These are phyloP conservation scores for Oryzaephilus surinamensis DNA, from an alignment of 1,140 invertebrate genomes.

Conservation along the genomic window DNA sequence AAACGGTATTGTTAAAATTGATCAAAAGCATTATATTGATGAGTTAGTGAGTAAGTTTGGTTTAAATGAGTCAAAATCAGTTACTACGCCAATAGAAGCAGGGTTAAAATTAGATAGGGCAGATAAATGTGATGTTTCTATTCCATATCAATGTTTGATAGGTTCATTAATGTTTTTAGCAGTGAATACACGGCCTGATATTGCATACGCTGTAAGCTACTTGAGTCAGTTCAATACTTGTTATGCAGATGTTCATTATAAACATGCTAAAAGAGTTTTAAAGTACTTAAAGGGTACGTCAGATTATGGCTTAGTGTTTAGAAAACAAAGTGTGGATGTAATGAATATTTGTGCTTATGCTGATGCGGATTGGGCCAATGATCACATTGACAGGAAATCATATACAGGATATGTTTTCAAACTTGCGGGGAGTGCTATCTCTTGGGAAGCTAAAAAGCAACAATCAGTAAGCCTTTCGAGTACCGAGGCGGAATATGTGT, in stretches of 20 bases:
- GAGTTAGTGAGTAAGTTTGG: slow-evolving; percentile 8
- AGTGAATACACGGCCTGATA: slow-evolving; percentile 38
- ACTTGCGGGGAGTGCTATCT: slow-evolving; percentile 17
- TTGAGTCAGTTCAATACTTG: slow-evolving; percentile 32
- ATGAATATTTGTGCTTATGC: slow-evolving; percentile 24
- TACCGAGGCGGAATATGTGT: slow-evolving; percentile 33
- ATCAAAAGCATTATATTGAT: too few species aligned
- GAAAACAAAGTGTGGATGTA: slow-evolving; percentile 4
- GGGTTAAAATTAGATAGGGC: not conserved
- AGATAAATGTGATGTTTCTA: not conserved
- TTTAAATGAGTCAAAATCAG: not conserved
- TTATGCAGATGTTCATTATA: slow-evolving; percentile 29
- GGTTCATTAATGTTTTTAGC: slow-evolving; percentile 37
- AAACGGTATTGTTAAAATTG: slow-evolving; percentile 6
- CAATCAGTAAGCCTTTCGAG: slow-evolving; percentile 26
- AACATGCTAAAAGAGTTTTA: slow-evolving; percentile 33
- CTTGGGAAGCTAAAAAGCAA: slow-evolving; percentile 29
- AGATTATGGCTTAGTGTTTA: too few species aligned
- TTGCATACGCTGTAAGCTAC: slow-evolving; percentile 35
- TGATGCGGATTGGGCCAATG: slow-evolving; percentile 16
- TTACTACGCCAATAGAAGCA: not conserved
- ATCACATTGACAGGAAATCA: slow-evolving; percentile 20
- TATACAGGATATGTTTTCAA: slow-evolving; percentile 28
- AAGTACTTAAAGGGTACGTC: slow-evolving; percentile 35
- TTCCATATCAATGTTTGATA: slow-evolving; percentile 13